phyloP scores from a whole-genome alignment of 2,113 vertebrate genomes.

The Chitala chitala region DNA sequence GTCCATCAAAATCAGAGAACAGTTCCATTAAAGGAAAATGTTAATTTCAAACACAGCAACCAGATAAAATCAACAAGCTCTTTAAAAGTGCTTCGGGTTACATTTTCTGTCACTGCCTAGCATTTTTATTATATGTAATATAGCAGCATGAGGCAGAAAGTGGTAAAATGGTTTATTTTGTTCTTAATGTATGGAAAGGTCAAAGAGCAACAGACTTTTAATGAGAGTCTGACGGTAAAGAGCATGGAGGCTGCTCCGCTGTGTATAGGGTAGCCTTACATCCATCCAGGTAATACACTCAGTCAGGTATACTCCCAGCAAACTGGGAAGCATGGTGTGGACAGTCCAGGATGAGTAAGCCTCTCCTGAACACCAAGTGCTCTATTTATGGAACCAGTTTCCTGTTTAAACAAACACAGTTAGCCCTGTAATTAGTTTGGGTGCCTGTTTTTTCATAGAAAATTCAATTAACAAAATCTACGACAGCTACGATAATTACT shows the following conservation, averaged over 20 bases:
- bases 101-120: background rate
- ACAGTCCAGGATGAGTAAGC: conserved; percentile 12
- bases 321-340: background rate
- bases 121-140: background rate
- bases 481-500: conserved; percentile 28
- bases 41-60: background rate
- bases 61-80: background rate
- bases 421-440: conserved; percentile 39
- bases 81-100: background rate
- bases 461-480: conserved; percentile 40
- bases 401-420: conserved; percentile 34
- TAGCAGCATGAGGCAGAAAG: conserved; percentile 3
- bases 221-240: background rate
- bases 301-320: background rate
- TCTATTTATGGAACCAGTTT: conserved; percentile 38
- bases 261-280: background rate
- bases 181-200: conserved; percentile 17
- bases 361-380: conserved; percentile 24
- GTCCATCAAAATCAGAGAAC: background rate
- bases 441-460: conserved; percentile 31
- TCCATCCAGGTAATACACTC: background rate
- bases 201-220: conserved; percentile 7
- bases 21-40: too few species aligned
- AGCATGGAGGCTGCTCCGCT: background rate
- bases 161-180: conserved; percentile 21